Base-by-base conservation (phyloP, 1,140 invertebrate genomes). In the Drosophila equinoxialis region DNA sequence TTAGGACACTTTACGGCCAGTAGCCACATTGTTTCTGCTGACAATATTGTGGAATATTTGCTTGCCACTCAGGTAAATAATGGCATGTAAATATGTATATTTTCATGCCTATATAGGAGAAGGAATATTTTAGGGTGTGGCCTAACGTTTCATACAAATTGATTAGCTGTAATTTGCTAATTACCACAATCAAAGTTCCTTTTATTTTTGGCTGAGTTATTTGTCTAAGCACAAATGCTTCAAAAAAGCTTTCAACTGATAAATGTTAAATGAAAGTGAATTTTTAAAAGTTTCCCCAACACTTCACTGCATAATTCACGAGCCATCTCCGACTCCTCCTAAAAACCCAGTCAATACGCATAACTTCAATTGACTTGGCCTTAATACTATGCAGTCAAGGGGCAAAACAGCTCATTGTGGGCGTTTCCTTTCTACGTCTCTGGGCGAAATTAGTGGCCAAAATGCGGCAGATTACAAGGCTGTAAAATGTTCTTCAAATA, bases 191-290 rank as follows among this genome's bases (percentile, higher is more conserved):
- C 79, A 89, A 83, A 87, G 77, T 79, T 77, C 33, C 20, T 74
- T 77, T 42, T 57, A 20, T 35, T 51, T 51, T 51, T 23, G 17
- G 17, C 17, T 51, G 11, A 11, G 45, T 23, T 51, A 51, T 51
- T 51, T 51, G 45, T 20, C 14, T 51, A 51, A 23, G 45, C 17
- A 11, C 20, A 37, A 39, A 39, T 39, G 65, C 70, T 67, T 73
- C 72, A 26, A 69, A 79, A 30, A 78, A 58, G 68, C 75, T 55
- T 71, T 62, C 59, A 64, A 68, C 68, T 84, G 66, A 79, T 89
- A 75, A 84, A 89, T 89, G 78, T 89, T 89, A 90, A 90, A 90
- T 89, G 78, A 89, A 89, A 89, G 77, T 78, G 84, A 84, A 89
- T 89, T 74, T 84, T 74, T 75, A 23, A 81, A 78, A 84, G 61